These are phyloP conservation scores for Noctilio leporinus DNA, from an alignment of 2,113 vertebrate genomes.

Conservation along the genomic window DNA sequence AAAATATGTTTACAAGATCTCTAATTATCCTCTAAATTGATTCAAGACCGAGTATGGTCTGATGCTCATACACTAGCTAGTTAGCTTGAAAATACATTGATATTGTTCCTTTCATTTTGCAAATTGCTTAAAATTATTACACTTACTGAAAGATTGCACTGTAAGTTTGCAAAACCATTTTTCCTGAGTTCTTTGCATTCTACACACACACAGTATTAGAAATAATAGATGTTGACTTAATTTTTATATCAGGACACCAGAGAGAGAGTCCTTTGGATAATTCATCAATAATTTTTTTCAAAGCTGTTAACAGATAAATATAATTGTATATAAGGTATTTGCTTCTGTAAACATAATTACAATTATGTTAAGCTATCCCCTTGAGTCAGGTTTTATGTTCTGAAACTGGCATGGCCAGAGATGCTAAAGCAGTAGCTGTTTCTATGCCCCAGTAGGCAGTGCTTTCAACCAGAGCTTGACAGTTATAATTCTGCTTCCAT, in stretches of 20 bases:
- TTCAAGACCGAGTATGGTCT: constrained; percentile 15
- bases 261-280: neutral
- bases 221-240: constrained; percentile 2
- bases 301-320: neutral
- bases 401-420: neutral
- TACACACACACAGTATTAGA: neutral
- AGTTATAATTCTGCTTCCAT: neutral
- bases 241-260: neutral
- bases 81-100: neutral
- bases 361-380: neutral
- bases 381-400: neutral
- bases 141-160: neutral
- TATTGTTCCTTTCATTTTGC: neutral
- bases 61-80: neutral
- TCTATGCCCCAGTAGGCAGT: constrained; percentile 60
- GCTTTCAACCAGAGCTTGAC: constrained; percentile 56
- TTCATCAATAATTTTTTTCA: neutral
- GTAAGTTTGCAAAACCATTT: constrained; percentile 22
- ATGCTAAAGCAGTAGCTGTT: neutral
- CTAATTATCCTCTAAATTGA: constrained; percentile 31
- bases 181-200: neutral
- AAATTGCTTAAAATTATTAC: neutral
- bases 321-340: neutral
- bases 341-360: neutral
- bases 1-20: constrained; percentile 52